Evolutionary conservation across 1,140 invertebrate genomes (phyloP).

Genomic region (Drosophila paulistorum): DNA sequence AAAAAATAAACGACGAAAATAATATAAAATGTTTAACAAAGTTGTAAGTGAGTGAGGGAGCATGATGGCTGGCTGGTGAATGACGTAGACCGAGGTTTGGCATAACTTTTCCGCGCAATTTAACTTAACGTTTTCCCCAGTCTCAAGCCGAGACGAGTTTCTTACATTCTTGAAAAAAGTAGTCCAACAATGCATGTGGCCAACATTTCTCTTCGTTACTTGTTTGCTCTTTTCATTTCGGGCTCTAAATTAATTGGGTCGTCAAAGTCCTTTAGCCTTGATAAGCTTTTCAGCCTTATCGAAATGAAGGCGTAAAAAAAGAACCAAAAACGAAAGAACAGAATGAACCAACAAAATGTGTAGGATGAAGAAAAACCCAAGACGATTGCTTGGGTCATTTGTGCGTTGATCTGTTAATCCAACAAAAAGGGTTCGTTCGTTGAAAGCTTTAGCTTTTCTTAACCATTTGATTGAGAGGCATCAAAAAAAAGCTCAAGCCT

Average conservation of each 20-base stretch:
- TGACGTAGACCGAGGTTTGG: background rate
- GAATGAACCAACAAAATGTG: conserved; percentile 7
- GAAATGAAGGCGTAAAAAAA: conserved; percentile 35
- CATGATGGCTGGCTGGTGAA: background rate
- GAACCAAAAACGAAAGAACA: background rate
- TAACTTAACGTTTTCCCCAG: conserved; percentile 58
- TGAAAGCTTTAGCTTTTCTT: conserved; percentile 40
- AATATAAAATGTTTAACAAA: conserved; percentile 57
- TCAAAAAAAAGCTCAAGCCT: conserved; percentile 30
- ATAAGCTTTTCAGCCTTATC: conserved; percentile 64
- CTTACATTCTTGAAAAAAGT: conserved; percentile 34
- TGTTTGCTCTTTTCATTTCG: conserved; percentile 24
- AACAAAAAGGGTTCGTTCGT: conserved; percentile 49
- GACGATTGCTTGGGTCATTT: conserved; percentile 57
- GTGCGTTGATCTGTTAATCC: conserved; percentile 74
- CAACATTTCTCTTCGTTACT: conserved; percentile 31
- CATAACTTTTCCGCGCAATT: conserved; percentile 77
- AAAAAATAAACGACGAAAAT: conserved; percentile 11
- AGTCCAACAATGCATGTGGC: conserved; percentile 51
- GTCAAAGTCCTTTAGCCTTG: conserved; percentile 63
- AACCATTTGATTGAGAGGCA: conserved; percentile 52
- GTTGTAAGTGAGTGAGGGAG: conserved; percentile 29
- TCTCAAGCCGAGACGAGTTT: conserved; percentile 26
- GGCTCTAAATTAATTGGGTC: conserved; percentile 70
- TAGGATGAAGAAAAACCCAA: conserved; percentile 41